Evolutionary conservation across 2,113 vertebrate genomes (phyloP).

Genomic region (Ictalurus furcatus): DNA sequence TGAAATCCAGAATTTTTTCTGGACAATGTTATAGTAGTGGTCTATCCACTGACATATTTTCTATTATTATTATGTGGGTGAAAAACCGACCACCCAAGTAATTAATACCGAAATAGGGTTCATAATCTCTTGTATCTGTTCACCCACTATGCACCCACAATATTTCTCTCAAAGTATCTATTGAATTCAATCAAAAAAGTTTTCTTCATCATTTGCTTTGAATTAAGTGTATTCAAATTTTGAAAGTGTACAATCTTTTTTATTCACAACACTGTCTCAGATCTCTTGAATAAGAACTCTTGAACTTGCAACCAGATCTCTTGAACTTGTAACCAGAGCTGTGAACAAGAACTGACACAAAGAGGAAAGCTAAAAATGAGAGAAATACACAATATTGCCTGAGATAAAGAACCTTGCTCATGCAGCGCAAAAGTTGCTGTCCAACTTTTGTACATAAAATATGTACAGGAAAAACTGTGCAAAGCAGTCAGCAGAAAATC

Average conservation of each 20-base stretch:
- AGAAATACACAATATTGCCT: background rate
- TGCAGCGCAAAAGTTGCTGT: background rate
- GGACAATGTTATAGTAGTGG: too few relatives aligned
- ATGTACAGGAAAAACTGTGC: background rate
- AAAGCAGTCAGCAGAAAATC: conserved; percentile 36
- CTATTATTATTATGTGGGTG: background rate
- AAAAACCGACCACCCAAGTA: background rate
- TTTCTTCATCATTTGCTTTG: background rate
- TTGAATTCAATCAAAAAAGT: background rate
- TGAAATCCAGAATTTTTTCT: too few relatives aligned
- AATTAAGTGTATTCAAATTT: background rate
- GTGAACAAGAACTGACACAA: background rate
- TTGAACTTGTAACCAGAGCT: background rate
- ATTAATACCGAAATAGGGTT: background rate
- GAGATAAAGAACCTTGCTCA: background rate
- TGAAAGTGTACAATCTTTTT: background rate
- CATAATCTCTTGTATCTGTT: background rate
- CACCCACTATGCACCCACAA: background rate
- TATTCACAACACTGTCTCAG: background rate
- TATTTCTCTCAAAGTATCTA: background rate
- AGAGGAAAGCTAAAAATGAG: background rate
- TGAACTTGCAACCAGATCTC: background rate
- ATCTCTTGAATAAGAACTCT: background rate
- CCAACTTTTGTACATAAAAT: conserved; percentile 15
- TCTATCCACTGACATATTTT: background rate